Percentiles rank a stretch among this genome's conserved stretches.
phyloP scores from a whole-genome alignment of 2,113 vertebrate genomes.

The Nothocercus julius region DNA sequence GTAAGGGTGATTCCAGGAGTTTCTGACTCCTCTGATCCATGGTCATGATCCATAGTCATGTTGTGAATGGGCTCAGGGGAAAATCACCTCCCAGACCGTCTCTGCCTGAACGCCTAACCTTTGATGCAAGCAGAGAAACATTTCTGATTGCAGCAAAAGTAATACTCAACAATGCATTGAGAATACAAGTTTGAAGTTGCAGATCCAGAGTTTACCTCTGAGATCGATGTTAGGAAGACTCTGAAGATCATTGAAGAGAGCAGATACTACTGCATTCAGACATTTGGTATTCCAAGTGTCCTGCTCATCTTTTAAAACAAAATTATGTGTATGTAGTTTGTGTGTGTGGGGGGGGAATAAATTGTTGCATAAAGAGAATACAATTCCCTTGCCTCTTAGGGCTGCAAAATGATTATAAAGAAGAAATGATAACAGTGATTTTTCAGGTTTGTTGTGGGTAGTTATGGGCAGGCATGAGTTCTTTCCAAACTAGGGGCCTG shows the following conservation, averaged over 20 bases:
- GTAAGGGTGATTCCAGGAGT: neutral
- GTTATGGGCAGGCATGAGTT: neutral
- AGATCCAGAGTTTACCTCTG: neutral
- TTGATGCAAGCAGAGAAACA: neutral
- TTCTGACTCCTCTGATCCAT: neutral
- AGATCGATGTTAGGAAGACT: neutral
- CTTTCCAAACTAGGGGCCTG: neutral
- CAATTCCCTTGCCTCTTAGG: neutral
- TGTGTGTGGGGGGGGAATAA: rapidly evolving
- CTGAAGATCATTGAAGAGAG: neutral
- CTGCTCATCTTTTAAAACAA: neutral
- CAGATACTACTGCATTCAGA: neutral
- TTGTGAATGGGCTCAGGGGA: neutral
- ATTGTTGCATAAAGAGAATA: neutral
- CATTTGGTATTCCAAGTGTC: neutral
- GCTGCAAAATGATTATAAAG: slow-evolving; percentile 43
- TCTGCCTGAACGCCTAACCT: neutral
- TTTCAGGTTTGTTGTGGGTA: slow-evolving; percentile 30
- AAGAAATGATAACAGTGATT: slow-evolving; percentile 18
- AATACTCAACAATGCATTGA: neutral
- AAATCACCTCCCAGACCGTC: rapidly evolving
- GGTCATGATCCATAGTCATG: neutral
- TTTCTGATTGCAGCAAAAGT: neutral
- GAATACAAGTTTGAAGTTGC: rapidly evolving
- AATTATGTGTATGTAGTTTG: neutral